Evolutionary conservation across 1,140 invertebrate species (phyloP), one percentile per base, ranked within the genome.

Genomic region (Antheraea pernyi): DNA sequence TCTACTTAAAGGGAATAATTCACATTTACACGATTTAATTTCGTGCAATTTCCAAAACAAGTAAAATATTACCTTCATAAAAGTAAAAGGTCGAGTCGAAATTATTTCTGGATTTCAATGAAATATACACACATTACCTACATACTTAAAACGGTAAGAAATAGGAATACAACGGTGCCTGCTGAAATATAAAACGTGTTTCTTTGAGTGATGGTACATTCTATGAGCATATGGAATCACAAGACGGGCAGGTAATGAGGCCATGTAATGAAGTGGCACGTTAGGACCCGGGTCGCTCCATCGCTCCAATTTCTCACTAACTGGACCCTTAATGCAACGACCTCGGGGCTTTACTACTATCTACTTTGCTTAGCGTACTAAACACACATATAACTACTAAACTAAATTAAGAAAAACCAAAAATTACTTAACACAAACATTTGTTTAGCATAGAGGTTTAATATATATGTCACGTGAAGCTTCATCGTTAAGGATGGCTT

Each of bases 1-100:
- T 82, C 80, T 87, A 74, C 71, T 86, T 82, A 88, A 91, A 83
- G 83, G n/a, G 88, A 88, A 90, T 91, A 91, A 89, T 90, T 89
- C 86, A 90, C 74, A 68, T 84, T 82, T 75, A 77, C 83, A 85
- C 79, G 82, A 80, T 85, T 89, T 88, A 86, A 91, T 89, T 89
- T 89, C 74, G 73, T 68, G 74, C 77, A 72, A 85, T 82, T 84
- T 71, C 59, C n/a, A 71, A 75, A 67, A 73, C 69, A 73, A 73
- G 68, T 74, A 77, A 81, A 80, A 76, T 74, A 64, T 74, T 59
- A 37, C 65, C 48, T 53, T 65, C 36, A 42, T 59, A 36, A 78
- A 77, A 79, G 76, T 74, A 72, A 68, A 61, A 61, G 60, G 60
- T 30, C 5, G 46, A 53, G 46, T n/a, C 46, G 46, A 53, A 53